Evolutionary conservation across 2,113 vertebrate genomes (phyloP).

Genomic region (Phalacrocorax aristotelis): DNA sequence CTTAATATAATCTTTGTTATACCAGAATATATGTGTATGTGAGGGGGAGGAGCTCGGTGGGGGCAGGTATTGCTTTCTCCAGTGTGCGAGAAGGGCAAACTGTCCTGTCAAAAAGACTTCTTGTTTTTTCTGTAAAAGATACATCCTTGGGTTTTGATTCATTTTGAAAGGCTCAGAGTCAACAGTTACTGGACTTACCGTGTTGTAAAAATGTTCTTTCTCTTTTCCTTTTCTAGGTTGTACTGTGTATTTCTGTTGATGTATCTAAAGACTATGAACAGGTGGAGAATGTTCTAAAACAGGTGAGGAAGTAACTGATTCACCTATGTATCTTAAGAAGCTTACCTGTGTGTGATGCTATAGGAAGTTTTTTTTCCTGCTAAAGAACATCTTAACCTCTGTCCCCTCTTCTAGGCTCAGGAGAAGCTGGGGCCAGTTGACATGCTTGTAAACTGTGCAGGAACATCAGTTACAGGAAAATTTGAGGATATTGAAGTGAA

Average conservation of each 20-base stretch:
- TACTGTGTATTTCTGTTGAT: slow-evolving; percentile 95
- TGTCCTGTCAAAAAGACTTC: background rate
- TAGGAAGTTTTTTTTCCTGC: background rate
- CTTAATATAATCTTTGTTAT: background rate
- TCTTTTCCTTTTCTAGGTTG: slow-evolving; percentile 79
- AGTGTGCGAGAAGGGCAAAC: background rate
- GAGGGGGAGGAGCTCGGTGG: background rate
- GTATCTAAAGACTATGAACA: slow-evolving; percentile 92
- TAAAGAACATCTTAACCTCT: background rate
- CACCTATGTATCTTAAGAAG: background rate
- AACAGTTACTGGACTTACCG: background rate
- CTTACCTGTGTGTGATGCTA: background rate
- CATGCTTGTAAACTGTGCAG: slow-evolving; percentile 97
- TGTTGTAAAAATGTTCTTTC: background rate
- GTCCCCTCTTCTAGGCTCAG: slow-evolving; percentile 81
- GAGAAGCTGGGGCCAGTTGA: slow-evolving; percentile 97
- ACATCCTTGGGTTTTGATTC: background rate
- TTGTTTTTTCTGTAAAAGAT: background rate
- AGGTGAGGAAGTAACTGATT: slow-evolving; percentile 75
- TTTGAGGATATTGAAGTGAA: slow-evolving; percentile 93
- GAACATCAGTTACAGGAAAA: slow-evolving; percentile 84
- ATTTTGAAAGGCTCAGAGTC: background rate
- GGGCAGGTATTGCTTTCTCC: background rate
- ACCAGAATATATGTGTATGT: background rate
- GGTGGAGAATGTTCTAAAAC: slow-evolving; percentile 95